A percentile compares a stretch with the other conserved stretches of the same genome.
These are phyloP conservation scores for Neuroscelio doddi DNA, from an alignment of 2,888 invertebrate species.

Conservation along the genomic window DNA sequence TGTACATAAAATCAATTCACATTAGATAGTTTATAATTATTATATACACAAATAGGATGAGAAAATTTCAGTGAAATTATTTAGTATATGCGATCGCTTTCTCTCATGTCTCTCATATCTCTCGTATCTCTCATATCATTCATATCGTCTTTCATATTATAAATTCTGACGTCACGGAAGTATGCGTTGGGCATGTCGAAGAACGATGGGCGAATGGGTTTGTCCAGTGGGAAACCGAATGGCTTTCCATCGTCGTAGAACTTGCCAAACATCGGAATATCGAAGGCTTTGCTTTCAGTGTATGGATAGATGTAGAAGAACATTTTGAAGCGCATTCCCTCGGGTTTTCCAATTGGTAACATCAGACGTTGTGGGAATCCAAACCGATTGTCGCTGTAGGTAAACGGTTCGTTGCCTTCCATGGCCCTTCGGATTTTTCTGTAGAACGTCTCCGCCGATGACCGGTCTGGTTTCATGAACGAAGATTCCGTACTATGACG, in stretches of 20 bases:
- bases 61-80: slow-evolving; percentile 11
- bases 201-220: slow-evolving; percentile 72
- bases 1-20: slow-evolving; percentile 24
- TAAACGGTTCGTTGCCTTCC: slow-evolving; percentile 64
- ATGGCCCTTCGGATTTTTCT: slow-evolving; percentile 61
- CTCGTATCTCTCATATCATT: slow-evolving; percentile 5
- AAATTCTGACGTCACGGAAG: slow-evolving; percentile 76
- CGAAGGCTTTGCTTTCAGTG: slow-evolving; percentile 73
- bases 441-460: slow-evolving; percentile 60
- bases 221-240: slow-evolving; percentile 77
- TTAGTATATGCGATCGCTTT: slow-evolving; percentile 4
- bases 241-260: slow-evolving; percentile 72
- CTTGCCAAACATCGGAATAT: slow-evolving; percentile 73
- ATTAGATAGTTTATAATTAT: slow-evolving; percentile 15
- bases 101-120: slow-evolving; percentile 14
- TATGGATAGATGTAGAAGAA: slow-evolving; percentile 77
- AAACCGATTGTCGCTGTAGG: slow-evolving; percentile 57
- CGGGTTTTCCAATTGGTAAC: slow-evolving; percentile 78
- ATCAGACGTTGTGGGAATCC: slow-evolving; percentile 76
- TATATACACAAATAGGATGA: slow-evolving; percentile 38
- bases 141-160: slow-evolving; percentile 71
- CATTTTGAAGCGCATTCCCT: slow-evolving; percentile 78
- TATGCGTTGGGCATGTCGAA: slow-evolving; percentile 76
- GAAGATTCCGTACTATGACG: slow-evolving; percentile 60
- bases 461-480: slow-evolving; percentile 56